Base-by-base conservation (phyloP, 2,888 invertebrate genomes). In the Xestia rhomboidea region DNA sequence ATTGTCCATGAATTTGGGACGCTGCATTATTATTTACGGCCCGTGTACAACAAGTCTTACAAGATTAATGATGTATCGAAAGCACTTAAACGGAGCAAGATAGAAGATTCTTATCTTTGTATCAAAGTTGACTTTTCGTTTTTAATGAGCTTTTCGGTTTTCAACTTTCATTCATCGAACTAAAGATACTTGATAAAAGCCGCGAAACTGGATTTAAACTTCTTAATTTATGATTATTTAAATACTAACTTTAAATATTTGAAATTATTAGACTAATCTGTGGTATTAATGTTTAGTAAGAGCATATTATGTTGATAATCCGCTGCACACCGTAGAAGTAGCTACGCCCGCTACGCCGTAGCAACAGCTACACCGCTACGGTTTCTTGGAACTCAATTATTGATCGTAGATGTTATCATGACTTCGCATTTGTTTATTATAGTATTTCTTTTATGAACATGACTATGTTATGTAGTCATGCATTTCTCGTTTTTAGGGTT, bases 21-120 rank as follows among this genome's bases (percentile, higher is more conserved):
- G 88, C 88, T 90, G 90, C 89, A 90, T 90, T 91, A 91, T 91
- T 91, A 90, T 91, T 90, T 89, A 91, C 87, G 88, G 89, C 81
- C 77, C 76, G 85, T 88, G 87, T 89, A 87, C 86, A 87, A 84
- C 85, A 87, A 83, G 85, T 76, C 78, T 79, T 78, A 30, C 74
- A 79, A 91, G 92, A 93, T 93, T 92, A 92, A 93, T 92, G 90
- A 83, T 87, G 73, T 81, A 83, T 84, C 76, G 81, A 81, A 84
- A 88, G 83, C 89, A 87, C 88, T 90, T 86, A 87, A 84, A 82
- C 74, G 76, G 76, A 81, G 74, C 66, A 72, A 76, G 76, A 83
- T 86, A 79, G 76, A 81, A 81, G 76, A 79, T 81, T 64, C 66
- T 74, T 68, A 71, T 64, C 69, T 73, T 68, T 76, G 82, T 24